Evolutionary conservation across 2,888 invertebrate species (phyloP).

Genomic region (Watsonalla binaria): DNA sequence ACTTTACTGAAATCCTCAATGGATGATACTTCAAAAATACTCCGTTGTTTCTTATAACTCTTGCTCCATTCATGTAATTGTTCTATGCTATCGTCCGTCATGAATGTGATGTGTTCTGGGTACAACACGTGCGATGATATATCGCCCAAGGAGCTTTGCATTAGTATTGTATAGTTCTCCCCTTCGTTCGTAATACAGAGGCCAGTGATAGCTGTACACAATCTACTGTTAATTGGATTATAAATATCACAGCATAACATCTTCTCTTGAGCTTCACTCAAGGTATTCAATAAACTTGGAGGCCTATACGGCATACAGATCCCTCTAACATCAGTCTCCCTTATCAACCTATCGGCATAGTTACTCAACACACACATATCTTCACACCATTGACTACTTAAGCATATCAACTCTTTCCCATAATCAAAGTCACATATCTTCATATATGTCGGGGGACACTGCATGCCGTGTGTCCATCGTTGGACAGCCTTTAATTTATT

Average conservation of each 20-base stretch:
- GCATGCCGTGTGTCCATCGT: slow-evolving; percentile 79
- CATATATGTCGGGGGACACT: slow-evolving; percentile 67
- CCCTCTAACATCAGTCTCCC: slow-evolving; percentile 31
- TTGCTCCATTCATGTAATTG: slow-evolving; percentile 54
- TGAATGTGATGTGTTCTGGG: slow-evolving; percentile 47
- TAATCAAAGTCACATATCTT: slow-evolving; percentile 48
- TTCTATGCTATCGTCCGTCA: slow-evolving; percentile 49
- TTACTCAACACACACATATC: slow-evolving; percentile 62
- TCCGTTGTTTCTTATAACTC: slow-evolving; percentile 28
- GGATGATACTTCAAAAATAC: slow-evolving; percentile 45
- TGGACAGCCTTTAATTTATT: slow-evolving; percentile 50
- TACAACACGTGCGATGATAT: slow-evolving; percentile 52
- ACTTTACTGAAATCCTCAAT: slow-evolving; percentile 41
- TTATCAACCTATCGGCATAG: slow-evolving; percentile 36
- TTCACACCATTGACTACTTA: slow-evolving; percentile 66
- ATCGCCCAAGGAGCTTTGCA: slow-evolving; percentile 66
- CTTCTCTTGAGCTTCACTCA: slow-evolving; percentile 45
- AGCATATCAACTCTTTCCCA: slow-evolving; percentile 52
- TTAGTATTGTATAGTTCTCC: slow-evolving; percentile 47
- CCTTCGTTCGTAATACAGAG: slow-evolving; percentile 38
- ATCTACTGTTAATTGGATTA: slow-evolving; percentile 47
- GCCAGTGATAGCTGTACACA: slow-evolving; percentile 53
- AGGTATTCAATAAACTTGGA: slow-evolving; percentile 47
- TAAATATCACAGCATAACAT: slow-evolving; percentile 49
- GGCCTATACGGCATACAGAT: slow-evolving; percentile 57